phyloP scores from a whole-genome alignment of 2,888 invertebrate species.

The Chloroclystis v-ata region DNA sequence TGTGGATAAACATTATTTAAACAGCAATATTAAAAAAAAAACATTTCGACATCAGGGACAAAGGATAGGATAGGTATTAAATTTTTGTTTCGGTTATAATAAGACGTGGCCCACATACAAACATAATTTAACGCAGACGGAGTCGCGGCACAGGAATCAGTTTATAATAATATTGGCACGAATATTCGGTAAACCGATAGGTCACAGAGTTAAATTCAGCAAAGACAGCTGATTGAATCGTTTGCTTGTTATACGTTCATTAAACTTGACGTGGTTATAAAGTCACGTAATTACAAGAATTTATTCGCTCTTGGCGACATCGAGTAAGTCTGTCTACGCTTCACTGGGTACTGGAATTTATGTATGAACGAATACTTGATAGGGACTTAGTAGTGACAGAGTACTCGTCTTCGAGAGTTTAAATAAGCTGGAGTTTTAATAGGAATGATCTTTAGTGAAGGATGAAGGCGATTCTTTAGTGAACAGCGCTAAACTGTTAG shows the following conservation, averaged over 20 bases:
- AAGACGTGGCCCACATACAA: too few species aligned
- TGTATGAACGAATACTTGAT: constrained; percentile 10
- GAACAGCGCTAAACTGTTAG: too few species aligned
- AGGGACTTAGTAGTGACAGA: constrained; percentile 2
- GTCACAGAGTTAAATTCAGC: constrained; percentile 7
- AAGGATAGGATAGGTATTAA: too few species aligned
- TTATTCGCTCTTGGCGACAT: constrained; percentile 28
- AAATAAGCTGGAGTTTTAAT: not conserved
- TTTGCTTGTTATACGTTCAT: constrained; percentile 45
- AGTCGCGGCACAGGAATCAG: too few species aligned
- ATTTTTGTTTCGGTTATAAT: too few species aligned
- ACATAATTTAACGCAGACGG: too few species aligned
- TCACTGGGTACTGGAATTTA: constrained; percentile 13
- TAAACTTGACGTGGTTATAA: constrained; percentile 42
- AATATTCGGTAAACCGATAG: too few species aligned
- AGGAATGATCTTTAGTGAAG: not conserved
- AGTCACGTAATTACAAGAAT: constrained; percentile 30
- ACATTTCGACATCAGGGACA: too few species aligned
- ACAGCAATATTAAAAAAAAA: too few species aligned
- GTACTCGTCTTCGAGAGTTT: not conserved
- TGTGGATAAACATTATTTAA: too few species aligned
- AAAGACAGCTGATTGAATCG: constrained; percentile 49
- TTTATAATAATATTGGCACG: too few species aligned
- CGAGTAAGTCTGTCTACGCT: constrained; percentile 14
- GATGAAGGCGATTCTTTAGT: not conserved